phyloP scores from a whole-genome alignment of 2,888 invertebrate species.

The Diploptera punctata region DNA sequence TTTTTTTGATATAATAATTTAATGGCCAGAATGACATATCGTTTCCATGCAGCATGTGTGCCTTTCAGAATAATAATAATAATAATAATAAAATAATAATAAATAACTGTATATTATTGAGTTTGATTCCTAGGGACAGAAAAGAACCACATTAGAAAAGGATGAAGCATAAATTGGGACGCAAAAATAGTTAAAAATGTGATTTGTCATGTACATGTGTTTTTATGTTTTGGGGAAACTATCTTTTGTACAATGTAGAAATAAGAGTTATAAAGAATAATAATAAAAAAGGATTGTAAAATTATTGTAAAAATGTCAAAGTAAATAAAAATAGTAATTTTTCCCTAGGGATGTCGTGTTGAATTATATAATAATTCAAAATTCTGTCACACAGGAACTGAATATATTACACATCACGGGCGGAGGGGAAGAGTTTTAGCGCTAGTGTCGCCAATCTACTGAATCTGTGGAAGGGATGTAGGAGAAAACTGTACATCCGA shows the following conservation, averaged over 20 bases:
- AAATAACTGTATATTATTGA: constrained; percentile 16
- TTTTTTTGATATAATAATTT: constrained; percentile 6
- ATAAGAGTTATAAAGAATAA: constrained; percentile 17
- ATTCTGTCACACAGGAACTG: too few species aligned
- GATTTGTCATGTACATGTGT: constrained; percentile 22
- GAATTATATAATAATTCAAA: background rate
- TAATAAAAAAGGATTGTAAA: constrained; percentile 11
- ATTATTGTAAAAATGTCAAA: constrained; percentile 28
- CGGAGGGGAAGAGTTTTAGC: too few species aligned
- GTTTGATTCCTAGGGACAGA: background rate
- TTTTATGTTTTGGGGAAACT: constrained; percentile 29
- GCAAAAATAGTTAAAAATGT: constrained; percentile 5
- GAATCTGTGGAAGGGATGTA: too few species aligned
- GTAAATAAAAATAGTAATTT: constrained; percentile 32
- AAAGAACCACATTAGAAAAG: constrained; percentile 9
- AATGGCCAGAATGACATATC: constrained; percentile 34
- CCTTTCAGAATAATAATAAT: constrained; percentile 28
- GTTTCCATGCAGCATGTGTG: constrained; percentile 33
- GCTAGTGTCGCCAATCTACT: too few species aligned
- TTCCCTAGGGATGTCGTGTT: background rate
- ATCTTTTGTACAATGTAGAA: constrained; percentile 36
- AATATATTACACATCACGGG: too few species aligned
- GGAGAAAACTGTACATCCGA: too few species aligned
- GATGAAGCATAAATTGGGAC: constrained; percentile 12
- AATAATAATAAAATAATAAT: constrained; percentile 8